These are phyloP conservation scores for Selene dorsalis DNA, from an alignment of 2,797 vertebrate genomes.

Conservation along the genomic window DNA sequence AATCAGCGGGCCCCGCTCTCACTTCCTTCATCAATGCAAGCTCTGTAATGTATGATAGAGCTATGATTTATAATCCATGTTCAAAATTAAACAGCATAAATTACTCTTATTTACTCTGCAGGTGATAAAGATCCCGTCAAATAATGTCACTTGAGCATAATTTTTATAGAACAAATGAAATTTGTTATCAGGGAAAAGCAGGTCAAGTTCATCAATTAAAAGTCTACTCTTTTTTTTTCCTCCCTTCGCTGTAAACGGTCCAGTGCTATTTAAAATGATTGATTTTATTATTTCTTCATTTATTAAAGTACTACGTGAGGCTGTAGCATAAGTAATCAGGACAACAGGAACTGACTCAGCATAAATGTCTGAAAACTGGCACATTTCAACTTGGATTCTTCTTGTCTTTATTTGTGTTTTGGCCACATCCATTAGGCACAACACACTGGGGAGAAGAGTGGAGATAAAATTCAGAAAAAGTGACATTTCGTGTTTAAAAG, in stretches of 20 bases:
- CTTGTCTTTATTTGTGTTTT: conserved; percentile 49
- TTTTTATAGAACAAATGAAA: conserved; percentile 89
- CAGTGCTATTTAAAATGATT: conserved; percentile 84
- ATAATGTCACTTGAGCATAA: conserved; percentile 88
- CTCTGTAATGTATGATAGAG: conserved; percentile 79
- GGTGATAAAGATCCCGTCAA: conserved; percentile 88
- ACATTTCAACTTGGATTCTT: conserved; percentile 61
- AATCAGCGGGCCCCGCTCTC: conserved; percentile 72
- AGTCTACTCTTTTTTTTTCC: conserved; percentile 70
- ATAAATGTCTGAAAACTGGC: conserved; percentile 68
- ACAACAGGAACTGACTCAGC: conserved; percentile 84
- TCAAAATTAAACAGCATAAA: conserved; percentile 88
- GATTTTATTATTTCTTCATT: conserved; percentile 88
- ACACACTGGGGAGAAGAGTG: not conserved
- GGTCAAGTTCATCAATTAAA: conserved; percentile 89
- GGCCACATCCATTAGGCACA: conserved; percentile 41
- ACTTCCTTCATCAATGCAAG: conserved; percentile 80
- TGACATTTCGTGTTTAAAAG: conserved; percentile 30
- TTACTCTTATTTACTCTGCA: conserved; percentile 89
- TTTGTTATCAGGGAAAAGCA: conserved; percentile 87
- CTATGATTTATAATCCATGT: conserved; percentile 84
- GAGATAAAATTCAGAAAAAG: conserved; percentile 40
- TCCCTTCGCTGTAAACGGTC: conserved; percentile 74
- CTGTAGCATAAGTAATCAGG: conserved; percentile 82
- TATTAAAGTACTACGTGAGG: conserved; percentile 83